Base-by-base conservation (phyloP, 2,888 invertebrate species). In the Ecliptopera silaceata region DNA sequence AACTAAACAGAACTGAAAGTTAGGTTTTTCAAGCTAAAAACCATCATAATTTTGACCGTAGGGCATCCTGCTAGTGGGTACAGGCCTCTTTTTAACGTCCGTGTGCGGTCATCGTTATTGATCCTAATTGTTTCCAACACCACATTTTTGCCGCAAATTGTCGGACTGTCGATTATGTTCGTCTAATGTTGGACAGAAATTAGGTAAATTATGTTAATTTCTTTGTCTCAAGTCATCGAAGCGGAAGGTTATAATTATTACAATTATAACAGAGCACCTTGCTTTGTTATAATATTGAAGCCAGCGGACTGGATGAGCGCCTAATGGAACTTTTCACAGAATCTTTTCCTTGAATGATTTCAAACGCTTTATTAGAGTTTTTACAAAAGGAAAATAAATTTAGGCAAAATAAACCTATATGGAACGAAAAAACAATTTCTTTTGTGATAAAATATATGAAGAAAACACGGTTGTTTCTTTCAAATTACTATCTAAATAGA, bases 171-270 rank as follows among this genome's bases (percentile, higher is more conserved):
- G 79, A 83, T 83, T 84, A 82, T 76, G 71, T 79, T 80, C 76
- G 80, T 82, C 83, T 80, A 86, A 90, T 86, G 87, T 84, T 82
- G 81, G 86, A 89, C 88, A 89, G 71, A 79, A 83, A 84, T 89
- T 85, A 86, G 82, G 85, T 83, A 86, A 87, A 88, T n/a, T 88
- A 89, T 90, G 89, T 82, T 84, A 90, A 90, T 89, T 84, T 68
- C 86, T 88, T 88, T 90, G 89, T 89, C 77, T 75, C 76, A 76
- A 69, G 55, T 75, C 87, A 80, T 45, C 84, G 76, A 84, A 85
- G 86, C 88, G 88, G 80, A 88, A 86, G 86, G 86, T 86, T 88
- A 87, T 90, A 90, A 90, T 89, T 88, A 89, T 88, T 79, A 78
- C 72, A 82, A 84, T 82, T 82, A 76, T 80, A 77, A 71, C 71